Conservation (phyloP, 2,888 invertebrate species). For the Andrena bicolor region DNA sequence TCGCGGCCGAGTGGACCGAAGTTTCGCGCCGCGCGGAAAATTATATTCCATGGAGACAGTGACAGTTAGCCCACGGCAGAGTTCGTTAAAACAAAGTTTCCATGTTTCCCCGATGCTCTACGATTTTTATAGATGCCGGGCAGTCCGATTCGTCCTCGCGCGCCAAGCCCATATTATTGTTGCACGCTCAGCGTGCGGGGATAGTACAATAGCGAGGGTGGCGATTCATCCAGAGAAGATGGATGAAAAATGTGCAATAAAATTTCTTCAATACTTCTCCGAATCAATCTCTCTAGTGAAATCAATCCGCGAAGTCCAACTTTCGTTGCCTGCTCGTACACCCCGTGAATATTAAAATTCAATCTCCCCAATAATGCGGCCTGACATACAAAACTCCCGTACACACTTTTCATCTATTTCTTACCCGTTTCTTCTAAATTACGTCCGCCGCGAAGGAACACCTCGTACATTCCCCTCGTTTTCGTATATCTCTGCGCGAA, state of each 20-base stretch:
- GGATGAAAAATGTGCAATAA: background rate
- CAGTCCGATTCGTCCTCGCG: background rate
- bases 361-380: background rate
- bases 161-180: background rate
- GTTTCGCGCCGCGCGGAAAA: constrained; percentile 9
- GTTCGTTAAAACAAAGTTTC: constrained; percentile 18
- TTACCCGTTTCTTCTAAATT: background rate
- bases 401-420: background rate
- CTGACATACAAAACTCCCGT: background rate
- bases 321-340: background rate
- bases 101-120: background rate
- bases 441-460: background rate
- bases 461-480: background rate
- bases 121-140: constrained; percentile 23
- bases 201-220: background rate
- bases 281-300: background rate
- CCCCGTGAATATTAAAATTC: background rate
- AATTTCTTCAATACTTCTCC: too few species aligned
- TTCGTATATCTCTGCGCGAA: background rate
- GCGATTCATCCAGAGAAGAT: background rate
- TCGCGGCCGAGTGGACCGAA: background rate
- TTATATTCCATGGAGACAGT: background rate
- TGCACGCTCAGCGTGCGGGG: background rate
- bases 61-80: background rate
- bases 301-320: background rate